Evolutionary conservation across 1,140 invertebrate genomes (phyloP).

Genomic region (Limonius californicus): DNA sequence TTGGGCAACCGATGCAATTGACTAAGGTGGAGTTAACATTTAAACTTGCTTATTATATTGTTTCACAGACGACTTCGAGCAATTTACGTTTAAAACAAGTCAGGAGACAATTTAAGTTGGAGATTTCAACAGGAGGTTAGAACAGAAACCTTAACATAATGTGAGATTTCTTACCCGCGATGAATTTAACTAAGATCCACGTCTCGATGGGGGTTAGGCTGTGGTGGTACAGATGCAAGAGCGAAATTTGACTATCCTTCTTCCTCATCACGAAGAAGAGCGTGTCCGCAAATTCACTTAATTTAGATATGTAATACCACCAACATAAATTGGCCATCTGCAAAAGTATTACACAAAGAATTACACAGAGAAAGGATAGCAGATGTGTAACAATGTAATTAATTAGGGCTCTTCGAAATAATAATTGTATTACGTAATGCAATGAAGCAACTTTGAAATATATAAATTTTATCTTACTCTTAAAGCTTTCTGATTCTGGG

Average conservation of each 20-base stretch:
- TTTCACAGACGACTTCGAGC: neutral
- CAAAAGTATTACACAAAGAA: constrained; percentile 31
- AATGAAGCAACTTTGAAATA: neutral
- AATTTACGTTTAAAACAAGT: neutral
- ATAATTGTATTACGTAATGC: too few species aligned
- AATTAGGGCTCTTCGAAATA: too few species aligned
- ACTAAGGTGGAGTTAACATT: neutral
- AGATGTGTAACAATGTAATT: too few species aligned
- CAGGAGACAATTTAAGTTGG: neutral
- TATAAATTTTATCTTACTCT: constrained; percentile 60
- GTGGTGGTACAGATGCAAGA: constrained; percentile 93
- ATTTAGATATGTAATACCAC: constrained; percentile 97
- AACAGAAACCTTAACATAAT: neutral
- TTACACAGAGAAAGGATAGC: too few species aligned
- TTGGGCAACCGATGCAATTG: neutral
- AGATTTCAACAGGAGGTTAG: too few species aligned
- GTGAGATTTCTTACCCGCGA: constrained; percentile 64
- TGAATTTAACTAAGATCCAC: constrained; percentile 93
- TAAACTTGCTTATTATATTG: neutral
- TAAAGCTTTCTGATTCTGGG: constrained; percentile 71
- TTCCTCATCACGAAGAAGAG: constrained; percentile 89
- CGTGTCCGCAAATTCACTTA: constrained; percentile 94
- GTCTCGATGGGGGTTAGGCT: constrained; percentile 91
- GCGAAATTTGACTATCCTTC: constrained; percentile 89
- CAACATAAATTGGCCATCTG: constrained; percentile 92